phyloP scores from a whole-genome alignment of 92 coral and sea anemone species.

The Bergia puertoricense region DNA sequence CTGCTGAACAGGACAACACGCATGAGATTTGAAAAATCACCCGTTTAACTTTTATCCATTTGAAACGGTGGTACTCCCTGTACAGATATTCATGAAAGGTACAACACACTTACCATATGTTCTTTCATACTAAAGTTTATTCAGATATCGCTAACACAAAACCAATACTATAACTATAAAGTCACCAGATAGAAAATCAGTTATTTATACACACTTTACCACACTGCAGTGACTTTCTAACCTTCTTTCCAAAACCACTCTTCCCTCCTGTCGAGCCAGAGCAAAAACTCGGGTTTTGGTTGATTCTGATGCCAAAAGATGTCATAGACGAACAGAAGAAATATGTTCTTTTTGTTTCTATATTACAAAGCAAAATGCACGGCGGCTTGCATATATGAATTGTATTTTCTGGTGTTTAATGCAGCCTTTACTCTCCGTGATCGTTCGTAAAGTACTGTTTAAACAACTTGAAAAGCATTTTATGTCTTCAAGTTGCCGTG shows the following conservation, averaged over 20 bases:
- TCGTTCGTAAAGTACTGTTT: not conserved
- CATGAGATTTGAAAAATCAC: too few species aligned
- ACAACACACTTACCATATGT: not conserved
- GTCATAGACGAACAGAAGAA: not conserved
- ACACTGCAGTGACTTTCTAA: not conserved
- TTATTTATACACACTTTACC: not conserved
- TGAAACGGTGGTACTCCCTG: too few species aligned
- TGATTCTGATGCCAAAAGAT: not conserved
- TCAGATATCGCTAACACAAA: not conserved
- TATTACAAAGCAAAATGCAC: not conserved
- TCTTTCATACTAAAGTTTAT: constrained; percentile 11
- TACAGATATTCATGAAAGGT: too few species aligned
- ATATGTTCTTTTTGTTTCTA: not conserved
- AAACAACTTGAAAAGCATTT: not conserved
- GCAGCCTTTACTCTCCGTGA: not conserved
- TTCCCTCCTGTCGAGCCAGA: too few species aligned
- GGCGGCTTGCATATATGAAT: not conserved
- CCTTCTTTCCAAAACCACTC: not conserved
- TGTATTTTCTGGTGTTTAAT: too few species aligned
- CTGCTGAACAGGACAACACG: too few species aligned
- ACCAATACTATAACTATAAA: not conserved
- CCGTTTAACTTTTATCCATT: not conserved
- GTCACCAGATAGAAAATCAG: not conserved
- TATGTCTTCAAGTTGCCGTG: not conserved
- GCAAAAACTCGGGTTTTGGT: too few species aligned